phyloP scores from a whole-genome alignment of 2,888 invertebrate genomes.

The Drosophila paranaensis region DNA sequence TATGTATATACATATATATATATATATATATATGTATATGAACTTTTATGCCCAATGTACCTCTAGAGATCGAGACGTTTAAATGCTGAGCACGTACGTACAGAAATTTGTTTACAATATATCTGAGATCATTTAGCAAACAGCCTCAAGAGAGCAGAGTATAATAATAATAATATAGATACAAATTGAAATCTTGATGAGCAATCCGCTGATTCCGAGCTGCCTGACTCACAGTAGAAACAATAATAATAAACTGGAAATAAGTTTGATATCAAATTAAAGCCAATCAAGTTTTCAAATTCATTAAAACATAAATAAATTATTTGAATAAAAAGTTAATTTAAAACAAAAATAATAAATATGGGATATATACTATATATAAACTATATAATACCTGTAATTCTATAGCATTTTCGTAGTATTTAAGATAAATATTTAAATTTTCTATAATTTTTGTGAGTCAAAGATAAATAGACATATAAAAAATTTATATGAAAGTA shows the following conservation, averaged over 20 bases:
- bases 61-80: slow-evolving; percentile 14
- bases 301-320: background rate
- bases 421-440: too few relatives aligned
- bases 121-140: slow-evolving; percentile 38
- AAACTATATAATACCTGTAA: background rate
- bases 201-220: slow-evolving; percentile 30
- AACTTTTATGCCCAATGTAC: slow-evolving; percentile 5
- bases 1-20: background rate
- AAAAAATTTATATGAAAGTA: too few relatives aligned
- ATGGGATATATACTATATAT: too few relatives aligned
- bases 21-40: background rate
- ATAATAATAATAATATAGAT: slow-evolving; percentile 3
- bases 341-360: too few relatives aligned
- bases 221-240: slow-evolving; percentile 24
- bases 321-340: too few relatives aligned
- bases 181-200: slow-evolving; percentile 32
- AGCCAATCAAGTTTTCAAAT: background rate
- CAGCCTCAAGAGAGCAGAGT: slow-evolving; percentile 16
- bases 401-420: too few relatives aligned
- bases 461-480: too few relatives aligned
- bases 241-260: background rate
- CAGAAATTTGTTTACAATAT: slow-evolving; percentile 48
- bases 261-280: background rate
- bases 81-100: slow-evolving; percentile 33
- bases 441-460: too few relatives aligned